Base-by-base conservation (phyloP, 2,113 vertebrate species). In the Pteronura brasiliensis region DNA sequence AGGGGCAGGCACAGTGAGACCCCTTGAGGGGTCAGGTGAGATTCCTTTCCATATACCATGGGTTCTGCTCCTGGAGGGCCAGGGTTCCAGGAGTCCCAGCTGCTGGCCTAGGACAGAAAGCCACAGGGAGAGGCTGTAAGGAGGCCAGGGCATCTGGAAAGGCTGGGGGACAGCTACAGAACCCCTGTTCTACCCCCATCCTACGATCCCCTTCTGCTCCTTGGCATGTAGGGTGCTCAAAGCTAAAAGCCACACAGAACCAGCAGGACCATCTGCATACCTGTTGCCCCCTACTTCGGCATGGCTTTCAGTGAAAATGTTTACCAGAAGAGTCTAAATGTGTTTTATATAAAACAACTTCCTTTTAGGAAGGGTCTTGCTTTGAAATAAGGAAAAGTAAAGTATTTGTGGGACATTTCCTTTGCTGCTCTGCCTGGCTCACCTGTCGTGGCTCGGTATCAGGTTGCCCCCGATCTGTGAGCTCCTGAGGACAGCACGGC, bases 1-100 rank as follows among this genome's bases (percentile, higher is more conserved):
- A 31, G 94, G 36, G 69, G 17, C 44, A 47, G 69, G 44, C 95
- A 93, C 59, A 97, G 82, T 36, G 82, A 81, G 29, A 84, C 57
- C 49, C 57, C 74, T 27, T 1, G 2, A 42, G 69, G 27, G 44
- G 10, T n/a, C 44, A 34, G 47, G 72, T 59, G 42, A 84, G 27
- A 29, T 67, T 95, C 71, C 88, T 96, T n/a, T 96, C 47, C 21
- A 31, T 39, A 44, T 82, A 93, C 44, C 36, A 79, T 55, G 61
- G 63, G n/a, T 89, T 86, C 57, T 92, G 69, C 15, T 63, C 47
- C 69, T 39, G 69, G 23, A 77, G 21, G 44, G 77, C 39, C 57
- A 79, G 49, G 89, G 36, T 17, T 21, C 23, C 9, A 31, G 14
- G 47, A 31, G 9, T 72, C n/a, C 17, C 20, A 81, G 69, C 31